phyloP scores from a whole-genome alignment of 2,797 vertebrate species.

The Centroberyx gerrardi region DNA sequence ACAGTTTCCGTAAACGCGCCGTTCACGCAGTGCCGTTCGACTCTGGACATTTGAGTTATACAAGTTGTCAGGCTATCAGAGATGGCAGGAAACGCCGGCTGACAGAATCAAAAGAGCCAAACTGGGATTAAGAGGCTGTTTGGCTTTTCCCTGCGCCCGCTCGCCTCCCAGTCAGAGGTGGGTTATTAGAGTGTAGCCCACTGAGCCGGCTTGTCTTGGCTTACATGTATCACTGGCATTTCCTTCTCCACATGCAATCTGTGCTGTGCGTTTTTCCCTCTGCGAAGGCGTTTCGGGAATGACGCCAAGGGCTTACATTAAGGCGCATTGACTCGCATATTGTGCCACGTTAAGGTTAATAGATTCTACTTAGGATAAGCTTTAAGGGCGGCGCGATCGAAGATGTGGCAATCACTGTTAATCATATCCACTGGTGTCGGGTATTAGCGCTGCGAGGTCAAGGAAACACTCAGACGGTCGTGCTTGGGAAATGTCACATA shows the following conservation, averaged over 20 bases:
- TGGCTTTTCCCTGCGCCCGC: slow-evolving; percentile 42
- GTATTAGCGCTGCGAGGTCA: slow-evolving; percentile 41
- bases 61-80: slow-evolving; percentile 62
- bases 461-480: slow-evolving; percentile 4
- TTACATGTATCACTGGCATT: slow-evolving; percentile 51
- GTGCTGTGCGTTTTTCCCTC: slow-evolving; percentile 28
- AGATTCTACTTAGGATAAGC: slow-evolving; percentile 52
- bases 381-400: slow-evolving; percentile 15
- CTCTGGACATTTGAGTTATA: slow-evolving; percentile 66
- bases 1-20: slow-evolving; percentile 55
- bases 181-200: slow-evolving; percentile 57
- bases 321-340: slow-evolving; percentile 33
- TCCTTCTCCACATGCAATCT: slow-evolving; percentile 45
- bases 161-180: slow-evolving; percentile 43
- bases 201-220: slow-evolving; percentile 62
- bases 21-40: slow-evolving; percentile 37
- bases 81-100: slow-evolving; percentile 49
- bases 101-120: slow-evolving; percentile 63
- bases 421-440: slow-evolving; percentile 29
- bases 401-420: slow-evolving; percentile 44
- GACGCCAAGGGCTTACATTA: slow-evolving; percentile 46
- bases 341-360: slow-evolving; percentile 53
- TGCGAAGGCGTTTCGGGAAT: slow-evolving; percentile 29
- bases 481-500: slow-evolving; percentile 31
- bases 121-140: slow-evolving; percentile 55